Base-by-base conservation (phyloP, 2,888 invertebrate genomes). In the Eupithecia subumbrata region DNA sequence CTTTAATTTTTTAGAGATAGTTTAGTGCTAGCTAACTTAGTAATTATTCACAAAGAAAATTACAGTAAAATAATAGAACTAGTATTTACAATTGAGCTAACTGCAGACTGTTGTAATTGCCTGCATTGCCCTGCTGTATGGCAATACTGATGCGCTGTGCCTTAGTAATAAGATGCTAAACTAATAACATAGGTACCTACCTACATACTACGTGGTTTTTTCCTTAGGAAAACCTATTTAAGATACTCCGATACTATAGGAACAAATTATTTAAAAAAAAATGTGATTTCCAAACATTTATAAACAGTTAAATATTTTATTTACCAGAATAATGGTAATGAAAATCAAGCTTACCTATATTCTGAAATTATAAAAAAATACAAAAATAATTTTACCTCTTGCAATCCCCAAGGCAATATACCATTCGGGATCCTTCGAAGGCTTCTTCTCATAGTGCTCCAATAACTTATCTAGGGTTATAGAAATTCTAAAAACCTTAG, bases 341-440 rank as follows among this genome's bases (percentile, higher is more conserved):
- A 45, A 43, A 45, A 16, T 45, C 18, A 45, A 45, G 43, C 14
- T 43, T 18, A n/a, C n/a, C n/a, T n/a, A 8, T 18, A 48, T 48
- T 48, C 45, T 48, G 8, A 48, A 48, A 48, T 9, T n/a, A n/a
- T 48, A 8, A 48, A 48, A 2, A n/a, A 48, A 48, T 48, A 48
- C 18, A 1, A 40, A 34, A 40, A 72, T n/a, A 22, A 22, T 2
- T 25, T 82, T 87, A 94, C 95, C 94, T 91, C 94, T 88, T 30
- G 94, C 93, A 67, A 91, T 82, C 70, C 91, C 91, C 45, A 95
- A 79, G 9, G 92, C 90, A 45, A 95, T 93, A 73, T 89, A 90
- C 92, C 92, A 94, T 79, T 95, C 95, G 0, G 95, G 94, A 84
- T 95, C 95, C 79, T 94, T 95, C 0, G 95, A 94, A n/a, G 91